A percentile compares a stretch with the other conserved stretches of the same genome.
phyloP scores from a whole-genome alignment of 1,140 invertebrate genomes.

The Bilobella aurantiaca region DNA sequence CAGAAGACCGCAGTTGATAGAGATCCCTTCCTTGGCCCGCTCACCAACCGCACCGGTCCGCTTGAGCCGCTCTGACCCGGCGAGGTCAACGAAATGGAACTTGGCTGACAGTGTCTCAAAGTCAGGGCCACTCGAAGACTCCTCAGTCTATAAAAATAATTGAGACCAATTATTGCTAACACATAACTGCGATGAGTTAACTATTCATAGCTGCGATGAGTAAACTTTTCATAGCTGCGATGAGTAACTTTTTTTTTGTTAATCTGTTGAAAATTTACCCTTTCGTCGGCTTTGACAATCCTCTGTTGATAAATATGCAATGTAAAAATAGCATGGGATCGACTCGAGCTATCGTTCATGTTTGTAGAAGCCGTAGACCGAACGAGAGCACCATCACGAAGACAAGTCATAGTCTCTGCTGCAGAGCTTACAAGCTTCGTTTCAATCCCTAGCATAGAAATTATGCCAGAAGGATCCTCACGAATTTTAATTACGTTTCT shows the following conservation, averaged over 20 bases:
- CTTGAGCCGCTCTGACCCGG: constrained; percentile 90
- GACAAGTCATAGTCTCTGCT: constrained; percentile 71
- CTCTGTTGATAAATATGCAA: constrained; percentile 63
- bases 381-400: constrained; percentile 77
- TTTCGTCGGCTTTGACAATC: constrained; percentile 18
- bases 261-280: not conserved
- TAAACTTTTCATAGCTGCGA: no score
- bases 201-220: not conserved
- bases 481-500: constrained; percentile 64
- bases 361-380: constrained; percentile 90
- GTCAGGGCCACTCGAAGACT: constrained; percentile 34
- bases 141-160: not conserved
- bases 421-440: constrained; percentile 62
- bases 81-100: constrained; percentile 92
- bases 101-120: constrained; percentile 81
- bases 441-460: constrained; percentile 77
- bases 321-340: constrained; percentile 95
- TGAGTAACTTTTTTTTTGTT: no score
- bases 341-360: constrained; percentile 90
- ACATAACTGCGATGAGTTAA: not conserved
- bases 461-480: constrained; percentile 78
- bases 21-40: constrained; percentile 84
- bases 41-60: constrained; percentile 84
- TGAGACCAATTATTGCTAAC: not conserved
- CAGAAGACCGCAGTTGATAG: constrained; percentile 82